Evolutionary conservation across 2,797 vertebrate genomes (phyloP), one percentile per base, ranked within the genome.

Genomic region (Gadopsis marmoratus): DNA sequence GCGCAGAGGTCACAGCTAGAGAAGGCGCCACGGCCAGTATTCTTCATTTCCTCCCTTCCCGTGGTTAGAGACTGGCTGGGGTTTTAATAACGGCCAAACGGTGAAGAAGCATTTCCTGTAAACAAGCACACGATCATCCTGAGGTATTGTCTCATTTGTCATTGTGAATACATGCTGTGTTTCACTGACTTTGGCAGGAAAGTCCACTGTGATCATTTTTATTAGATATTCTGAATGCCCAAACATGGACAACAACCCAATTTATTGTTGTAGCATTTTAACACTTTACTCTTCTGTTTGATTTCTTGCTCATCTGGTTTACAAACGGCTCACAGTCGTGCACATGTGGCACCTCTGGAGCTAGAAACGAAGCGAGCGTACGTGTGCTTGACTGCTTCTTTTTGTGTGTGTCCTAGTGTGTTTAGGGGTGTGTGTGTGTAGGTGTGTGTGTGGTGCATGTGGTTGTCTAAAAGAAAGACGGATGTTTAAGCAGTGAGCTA

Each of bases 281-380:
- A 26, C 26, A 26, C 26, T 26, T 12, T 9, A 9, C 54, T 63
- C 29, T 9, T 75, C 48, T 48, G 37, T 73, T 54, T 77, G 77
- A 80, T 72, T 66, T 65, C 58, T 33, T 67, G 37, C 17, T 78
- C 54, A 47, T 83, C 73, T 87, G 76, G 83, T 69, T 78, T 64
- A 12, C 26, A 81, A 83, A 69, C 72, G 88, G 26, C 65, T 72
- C 54, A 54, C 77, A 70, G 84, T 83, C 60, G 80, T 33, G 26
- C 56, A 79, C 74, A 41, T 35, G 6, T 74, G 61, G 75, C 59
- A 85, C 82, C 77, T 75, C 58, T 45, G 74, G 21, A 35, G 33
- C 23, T 37, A 12, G 72, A 74, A 69, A 85, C 54, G 62, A 72
- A 74, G 29, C n/a, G 17, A 50, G 58, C 2, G 7, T 64, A 12